These are phyloP conservation scores for Acrocyrtus sp. DNA, from an alignment of 2,888 invertebrate genomes.

Conservation along the genomic window DNA sequence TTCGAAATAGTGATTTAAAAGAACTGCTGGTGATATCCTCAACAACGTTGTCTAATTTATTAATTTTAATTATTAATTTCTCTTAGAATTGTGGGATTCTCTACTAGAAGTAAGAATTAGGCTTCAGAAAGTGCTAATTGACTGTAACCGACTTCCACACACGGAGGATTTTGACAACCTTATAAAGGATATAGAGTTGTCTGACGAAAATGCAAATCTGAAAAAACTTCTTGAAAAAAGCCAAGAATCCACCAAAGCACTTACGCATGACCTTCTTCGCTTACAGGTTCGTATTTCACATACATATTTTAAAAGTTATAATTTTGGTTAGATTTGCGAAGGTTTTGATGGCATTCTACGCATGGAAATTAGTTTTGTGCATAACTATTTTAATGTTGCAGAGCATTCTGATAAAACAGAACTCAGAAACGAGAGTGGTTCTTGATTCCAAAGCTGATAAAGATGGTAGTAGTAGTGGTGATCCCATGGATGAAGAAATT, in stretches of 20 bases:
- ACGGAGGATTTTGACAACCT: slow-evolving; percentile 70
- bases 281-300: slow-evolving; percentile 72
- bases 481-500: slow-evolving; percentile 55
- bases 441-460: slow-evolving; percentile 64
- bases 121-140: slow-evolving; percentile 81
- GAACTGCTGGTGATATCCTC: neutral
- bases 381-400: too few relatives aligned
- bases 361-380: neutral
- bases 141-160: slow-evolving; percentile 84
- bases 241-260: slow-evolving; percentile 67
- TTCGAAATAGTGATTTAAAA: neutral
- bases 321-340: neutral
- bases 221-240: slow-evolving; percentile 19
- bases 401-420: slow-evolving; percentile 38
- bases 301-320: slow-evolving; percentile 1
- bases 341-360: neutral
- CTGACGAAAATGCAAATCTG: slow-evolving; percentile 60
- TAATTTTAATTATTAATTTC: neutral
- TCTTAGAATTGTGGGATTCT: slow-evolving; percentile 79
- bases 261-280: slow-evolving; percentile 71
- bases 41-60: neutral
- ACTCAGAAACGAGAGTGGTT: slow-evolving; percentile 75
- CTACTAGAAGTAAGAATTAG: slow-evolving; percentile 88
- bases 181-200: slow-evolving; percentile 67
- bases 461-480: neutral